Evolutionary conservation across 1,140 invertebrate species (phyloP), one percentile per base, ranked within the genome.

Genomic region (Platyscapa corneri): DNA sequence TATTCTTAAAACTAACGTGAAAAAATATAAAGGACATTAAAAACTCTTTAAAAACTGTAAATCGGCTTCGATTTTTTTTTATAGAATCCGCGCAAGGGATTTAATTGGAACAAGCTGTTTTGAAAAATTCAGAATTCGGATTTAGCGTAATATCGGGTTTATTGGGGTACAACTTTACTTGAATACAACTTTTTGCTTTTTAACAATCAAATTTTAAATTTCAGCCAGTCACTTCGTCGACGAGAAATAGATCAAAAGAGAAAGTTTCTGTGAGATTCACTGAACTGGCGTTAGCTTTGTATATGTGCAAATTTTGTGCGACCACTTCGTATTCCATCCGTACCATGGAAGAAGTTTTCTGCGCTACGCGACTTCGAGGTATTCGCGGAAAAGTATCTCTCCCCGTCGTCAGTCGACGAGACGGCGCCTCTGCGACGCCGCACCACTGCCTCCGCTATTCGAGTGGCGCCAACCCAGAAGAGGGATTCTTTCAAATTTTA

Each of bases 401-500:
- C 18, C n/a, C 10, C 30, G n/a, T 32, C 42, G 39, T 32, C 37
- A 42, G 72, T 34, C 39, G 64, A 39, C 72, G 53, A 39, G 74
- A 83, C 56, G 82, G 56, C 82, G 82, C 64, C 60, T 18, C 30
- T 27, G 2, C 39, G 80, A 30, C 81, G 81, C 60, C 60, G 23
- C 30, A 37, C 8, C 20, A n/a, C n/a, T 18, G 6, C 2, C 56
- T 60, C 56, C 14, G 23, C 23, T 27, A 60, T 30, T 12, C 65
- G 30, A 3, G 20, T 82, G 79, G 79, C 79, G 79, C 79, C 79
- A 32, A 39, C 53, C 30, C 23, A n/a, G 83, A 72, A 79, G 67
- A 85, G 46, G 34, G 56, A 85, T 85, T 49, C 67, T 85, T 77
- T 85, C 67, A 34, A 85, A 80, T 80, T 85, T 81, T 81, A 70